Conservation (phyloP, 2,113 vertebrate species). For the Microcebus jonahi region DNA sequence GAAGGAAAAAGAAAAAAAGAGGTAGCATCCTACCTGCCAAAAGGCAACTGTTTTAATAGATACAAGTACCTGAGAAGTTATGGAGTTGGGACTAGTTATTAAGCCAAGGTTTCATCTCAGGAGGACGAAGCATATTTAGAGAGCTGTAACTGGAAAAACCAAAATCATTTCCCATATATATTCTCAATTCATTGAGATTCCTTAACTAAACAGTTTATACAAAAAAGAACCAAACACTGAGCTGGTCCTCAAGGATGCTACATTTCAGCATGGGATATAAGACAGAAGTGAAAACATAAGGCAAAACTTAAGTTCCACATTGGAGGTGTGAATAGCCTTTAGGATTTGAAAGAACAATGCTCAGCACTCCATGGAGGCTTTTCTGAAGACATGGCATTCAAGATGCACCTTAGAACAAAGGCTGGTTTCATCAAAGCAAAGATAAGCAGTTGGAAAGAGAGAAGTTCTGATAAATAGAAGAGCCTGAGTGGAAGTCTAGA, state of each 20-base stretch:
- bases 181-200: neutral
- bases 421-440: neutral
- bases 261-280: neutral
- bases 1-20: too few species aligned
- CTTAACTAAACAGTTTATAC: neutral
- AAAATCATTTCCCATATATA: neutral
- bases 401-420: neutral
- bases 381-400: neutral
- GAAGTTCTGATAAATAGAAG: neutral
- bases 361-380: neutral
- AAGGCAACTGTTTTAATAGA: neutral
- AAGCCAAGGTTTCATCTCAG: neutral
- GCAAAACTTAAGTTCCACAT: neutral
- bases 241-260: neutral
- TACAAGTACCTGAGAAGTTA: neutral
- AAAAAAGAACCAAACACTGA: neutral
- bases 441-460: neutral
- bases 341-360: neutral
- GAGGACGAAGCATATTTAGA: neutral
- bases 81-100: neutral
- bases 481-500: neutral
- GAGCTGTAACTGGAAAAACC: neutral
- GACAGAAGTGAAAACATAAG: neutral
- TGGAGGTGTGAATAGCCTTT: neutral
- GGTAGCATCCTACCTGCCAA: neutral